Conservation (phyloP, 2,888 invertebrate species). For the Dasysyrphus albostriatus region DNA sequence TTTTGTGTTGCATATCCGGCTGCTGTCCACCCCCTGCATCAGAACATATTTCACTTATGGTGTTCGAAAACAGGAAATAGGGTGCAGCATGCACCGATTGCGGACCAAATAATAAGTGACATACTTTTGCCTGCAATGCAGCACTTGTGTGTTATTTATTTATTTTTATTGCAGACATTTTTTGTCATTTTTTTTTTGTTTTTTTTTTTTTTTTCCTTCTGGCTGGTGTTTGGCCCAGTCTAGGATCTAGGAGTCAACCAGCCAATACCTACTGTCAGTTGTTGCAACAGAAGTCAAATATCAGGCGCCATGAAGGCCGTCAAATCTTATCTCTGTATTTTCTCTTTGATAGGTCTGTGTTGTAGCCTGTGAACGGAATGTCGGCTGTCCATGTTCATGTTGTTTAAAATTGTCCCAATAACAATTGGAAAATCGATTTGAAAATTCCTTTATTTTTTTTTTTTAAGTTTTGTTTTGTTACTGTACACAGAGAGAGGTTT, state of each 20-base stretch:
- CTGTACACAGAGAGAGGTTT: not conserved
- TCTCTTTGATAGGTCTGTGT: conserved; percentile 8
- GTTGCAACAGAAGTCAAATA: conserved; percentile 50
- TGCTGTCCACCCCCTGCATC: conserved; percentile 28
- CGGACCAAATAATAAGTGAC: conserved; percentile 62
- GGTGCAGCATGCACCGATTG: conserved; percentile 49
- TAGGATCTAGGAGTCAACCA: conserved; percentile 10
- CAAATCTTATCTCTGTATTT: conserved; percentile 57
- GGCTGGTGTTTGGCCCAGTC: conserved; percentile 21
- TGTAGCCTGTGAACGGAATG: conserved; percentile 1
- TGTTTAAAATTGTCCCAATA: conserved; percentile 44
- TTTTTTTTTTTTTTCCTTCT: not conserved
- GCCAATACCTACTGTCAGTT: conserved; percentile 14
- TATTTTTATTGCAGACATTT: conserved; percentile 43
- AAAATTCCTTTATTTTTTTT: not conserved
- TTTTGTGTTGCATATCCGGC: conserved; percentile 25
- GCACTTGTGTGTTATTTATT: conserved; percentile 57
- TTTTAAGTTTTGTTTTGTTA: not conserved
- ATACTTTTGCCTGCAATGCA: conserved; percentile 68
- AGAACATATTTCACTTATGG: conserved; percentile 42
- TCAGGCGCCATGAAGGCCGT: conserved; percentile 43
- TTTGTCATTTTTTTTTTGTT: conserved; percentile 7
- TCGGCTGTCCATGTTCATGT: conserved; percentile 3
- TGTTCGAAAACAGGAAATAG: conserved; percentile 55
- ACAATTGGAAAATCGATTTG: conserved; percentile 50